Evolutionary conservation across 2,888 invertebrate genomes (phyloP).

Genomic region (Drosophila ezoana): DNA sequence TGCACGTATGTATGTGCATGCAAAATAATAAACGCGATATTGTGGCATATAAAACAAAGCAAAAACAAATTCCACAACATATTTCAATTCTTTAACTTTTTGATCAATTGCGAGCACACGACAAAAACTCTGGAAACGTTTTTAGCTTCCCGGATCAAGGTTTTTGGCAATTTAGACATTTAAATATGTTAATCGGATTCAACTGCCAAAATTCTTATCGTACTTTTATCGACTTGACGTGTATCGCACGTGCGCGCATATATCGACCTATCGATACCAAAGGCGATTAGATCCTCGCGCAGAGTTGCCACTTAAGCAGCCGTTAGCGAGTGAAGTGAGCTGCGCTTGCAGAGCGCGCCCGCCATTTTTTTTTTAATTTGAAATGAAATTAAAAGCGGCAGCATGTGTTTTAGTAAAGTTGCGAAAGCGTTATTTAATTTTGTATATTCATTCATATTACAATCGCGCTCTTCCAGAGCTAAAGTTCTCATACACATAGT

Average conservation of each 20-base stretch:
- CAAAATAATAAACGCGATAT: constrained; percentile 41
- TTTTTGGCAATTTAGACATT: too few species aligned
- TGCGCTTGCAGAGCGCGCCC: background rate
- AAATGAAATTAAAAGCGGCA: constrained; percentile 6
- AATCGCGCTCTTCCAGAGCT: constrained; percentile 72
- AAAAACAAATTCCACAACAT: constrained; percentile 4
- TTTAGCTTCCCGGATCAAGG: too few species aligned
- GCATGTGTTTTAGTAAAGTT: constrained; percentile 67
- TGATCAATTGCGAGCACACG: background rate
- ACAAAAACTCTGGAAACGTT: too few species aligned
- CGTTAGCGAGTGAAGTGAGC: background rate
- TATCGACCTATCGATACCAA: background rate
- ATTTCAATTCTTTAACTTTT: background rate
- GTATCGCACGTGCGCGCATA: too few species aligned
- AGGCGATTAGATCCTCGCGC: background rate
- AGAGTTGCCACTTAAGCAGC: background rate
- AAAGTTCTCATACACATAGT: constrained; percentile 46
- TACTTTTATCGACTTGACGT: background rate
- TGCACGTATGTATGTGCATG: constrained; percentile 8
- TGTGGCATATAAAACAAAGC: constrained; percentile 38
- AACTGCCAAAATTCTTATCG: background rate
- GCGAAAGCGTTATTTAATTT: constrained; percentile 69
- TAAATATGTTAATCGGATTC: too few species aligned
- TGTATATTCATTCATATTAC: constrained; percentile 63
- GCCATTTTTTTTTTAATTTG: background rate